A percentile compares a stretch with the other conserved stretches of the same genome.
These are phyloP conservation scores for Mycteria americana DNA, from an alignment of 2,797 vertebrate genomes.

Conservation along the genomic window DNA sequence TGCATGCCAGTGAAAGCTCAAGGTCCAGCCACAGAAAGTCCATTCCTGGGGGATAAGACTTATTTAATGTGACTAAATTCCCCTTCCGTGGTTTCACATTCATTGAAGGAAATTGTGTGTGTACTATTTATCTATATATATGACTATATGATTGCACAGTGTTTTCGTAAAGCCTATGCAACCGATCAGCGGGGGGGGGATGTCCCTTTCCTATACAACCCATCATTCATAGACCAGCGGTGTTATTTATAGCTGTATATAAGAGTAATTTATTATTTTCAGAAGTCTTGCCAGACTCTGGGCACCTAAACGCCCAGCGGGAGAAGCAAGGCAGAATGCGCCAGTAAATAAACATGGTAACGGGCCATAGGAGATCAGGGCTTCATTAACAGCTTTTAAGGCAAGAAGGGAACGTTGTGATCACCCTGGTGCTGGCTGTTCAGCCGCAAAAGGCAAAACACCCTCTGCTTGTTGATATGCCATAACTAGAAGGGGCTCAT, in stretches of 20 bases:
- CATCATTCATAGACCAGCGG: background rate
- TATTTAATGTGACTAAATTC: background rate
- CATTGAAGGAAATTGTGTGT: background rate
- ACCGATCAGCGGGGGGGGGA: fast-evolving
- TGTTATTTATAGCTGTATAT: fast-evolving
- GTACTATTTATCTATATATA: background rate
- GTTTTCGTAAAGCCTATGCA: background rate
- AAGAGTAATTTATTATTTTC: background rate
- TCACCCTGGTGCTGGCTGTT: background rate
- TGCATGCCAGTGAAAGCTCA: background rate
- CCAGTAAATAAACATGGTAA: background rate
- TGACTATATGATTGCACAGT: fast-evolving
- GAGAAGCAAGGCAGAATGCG: background rate
- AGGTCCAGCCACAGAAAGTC: background rate
- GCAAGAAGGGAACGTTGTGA: background rate
- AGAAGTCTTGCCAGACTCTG: background rate
- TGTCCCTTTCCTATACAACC: background rate
- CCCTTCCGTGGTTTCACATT: background rate
- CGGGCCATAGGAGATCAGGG: background rate
- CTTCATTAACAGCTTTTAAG: background rate
- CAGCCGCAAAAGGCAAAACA: background rate
- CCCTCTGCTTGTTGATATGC: background rate
- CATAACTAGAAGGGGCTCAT: background rate
- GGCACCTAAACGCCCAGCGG: fast-evolving
- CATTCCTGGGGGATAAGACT: background rate